Evolutionary conservation across 2,797 vertebrate genomes (phyloP), one percentile per base, ranked within the genome.

Genomic region (Sorex maritimensis): DNA sequence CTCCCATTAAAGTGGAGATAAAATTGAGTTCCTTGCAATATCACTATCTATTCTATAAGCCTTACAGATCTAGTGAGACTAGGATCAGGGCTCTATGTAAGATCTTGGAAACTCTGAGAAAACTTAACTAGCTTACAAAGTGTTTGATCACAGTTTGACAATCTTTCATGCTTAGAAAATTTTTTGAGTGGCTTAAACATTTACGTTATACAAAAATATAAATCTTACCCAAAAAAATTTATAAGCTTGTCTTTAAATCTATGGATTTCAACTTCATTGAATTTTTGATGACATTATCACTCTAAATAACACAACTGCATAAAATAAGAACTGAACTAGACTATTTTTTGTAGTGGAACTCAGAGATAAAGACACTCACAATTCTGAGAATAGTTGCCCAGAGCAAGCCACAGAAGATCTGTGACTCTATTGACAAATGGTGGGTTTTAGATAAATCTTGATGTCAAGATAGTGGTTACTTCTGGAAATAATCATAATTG

Each of bases 241-340:
- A 28, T 75, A 15, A 68, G 79, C n/a, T 68, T 69, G 69, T 90
- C 82, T 41, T 61, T 83, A 90, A 80, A 81, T 71, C 46, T 65
- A 58, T 69, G 81, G 21, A 88, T 84, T 63, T 91, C 38, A 88
- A 69, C 19, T 86, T 80, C 38, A 52, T 88, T 49, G 11, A 81
- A 81, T 24, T 79, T 2, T 30, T 55, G 46, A 81, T 86, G 61
- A 81, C 77, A 91, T 81, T 38, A 69, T 55, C 61, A 44, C 68
- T 83, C 63, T n/a, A 80, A 73, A 41, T 55, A 90, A 58, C 17
- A 55, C 1, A n/a, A 44, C 19, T 58, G 34, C 15, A 26, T 75
- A 38, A 85, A 86, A 81, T 90, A 61, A 34, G 77, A 88, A 81
- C 23, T 49, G 71, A 90, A 72, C 7, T 44, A 21, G 24, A 67